These are phyloP conservation scores for Orientallactaga bullata DNA, from an alignment of 2,113 vertebrate genomes.

Conservation along the genomic window DNA sequence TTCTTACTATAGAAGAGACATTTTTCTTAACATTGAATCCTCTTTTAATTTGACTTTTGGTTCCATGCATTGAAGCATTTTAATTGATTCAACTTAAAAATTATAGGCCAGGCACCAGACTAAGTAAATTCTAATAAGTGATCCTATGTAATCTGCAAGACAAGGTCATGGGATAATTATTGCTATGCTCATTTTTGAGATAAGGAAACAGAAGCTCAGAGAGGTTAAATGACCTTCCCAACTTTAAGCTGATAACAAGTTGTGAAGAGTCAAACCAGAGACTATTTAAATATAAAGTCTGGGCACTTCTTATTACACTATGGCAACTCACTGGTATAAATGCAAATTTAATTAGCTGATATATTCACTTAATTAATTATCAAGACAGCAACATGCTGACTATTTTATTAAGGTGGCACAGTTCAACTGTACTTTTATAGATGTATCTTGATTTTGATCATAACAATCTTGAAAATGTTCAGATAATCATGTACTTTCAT, in stretches of 20 bases:
- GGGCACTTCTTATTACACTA: conserved; percentile 53
- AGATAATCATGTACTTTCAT: conserved; percentile 18
- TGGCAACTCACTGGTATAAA: conserved; percentile 44
- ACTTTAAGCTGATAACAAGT: conserved; percentile 57
- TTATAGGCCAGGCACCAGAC: conserved; percentile 29
- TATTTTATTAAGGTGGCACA: conserved; percentile 72
- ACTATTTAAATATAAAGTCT: conserved; percentile 30
- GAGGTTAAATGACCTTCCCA: conserved; percentile 39
- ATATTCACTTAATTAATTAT: conserved; percentile 70
- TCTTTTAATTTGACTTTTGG: conserved; percentile 35
- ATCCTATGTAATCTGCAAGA: conserved; percentile 43
- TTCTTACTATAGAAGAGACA: neutral
- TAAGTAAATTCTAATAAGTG: conserved; percentile 51
- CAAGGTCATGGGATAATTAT: conserved; percentile 62
- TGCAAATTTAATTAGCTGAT: conserved; percentile 72
- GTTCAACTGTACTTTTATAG: conserved; percentile 52
- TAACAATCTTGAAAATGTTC: conserved; percentile 33
- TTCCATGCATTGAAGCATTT: conserved; percentile 32
- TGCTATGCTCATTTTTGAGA: conserved; percentile 50
- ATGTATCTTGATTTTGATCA: neutral
- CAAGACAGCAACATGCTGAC: conserved; percentile 53
- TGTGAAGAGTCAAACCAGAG: conserved; percentile 45
- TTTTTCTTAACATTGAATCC: conserved; percentile 32
- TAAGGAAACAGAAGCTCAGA: conserved; percentile 50
- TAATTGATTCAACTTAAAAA: conserved; percentile 60